Evolutionary conservation across 2,113 vertebrate genomes (phyloP), one percentile per base, ranked within the genome.

Genomic region (Ceyx margarethae): DNA sequence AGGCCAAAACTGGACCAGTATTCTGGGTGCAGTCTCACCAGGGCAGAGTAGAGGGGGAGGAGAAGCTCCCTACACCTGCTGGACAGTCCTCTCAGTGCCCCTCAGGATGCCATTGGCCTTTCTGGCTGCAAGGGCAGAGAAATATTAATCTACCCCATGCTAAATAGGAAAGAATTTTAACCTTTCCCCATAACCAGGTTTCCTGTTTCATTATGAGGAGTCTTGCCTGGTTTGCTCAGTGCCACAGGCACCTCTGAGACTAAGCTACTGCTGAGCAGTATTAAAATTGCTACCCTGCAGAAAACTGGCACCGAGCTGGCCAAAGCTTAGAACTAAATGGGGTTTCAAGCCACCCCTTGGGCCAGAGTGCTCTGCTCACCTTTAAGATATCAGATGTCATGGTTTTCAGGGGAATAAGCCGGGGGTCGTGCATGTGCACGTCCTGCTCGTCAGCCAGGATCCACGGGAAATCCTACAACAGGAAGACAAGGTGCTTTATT

Each of bases 361-460:
- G 29, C 21, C 40, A 40, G 26, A 60, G 33, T 2, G 29, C 22
- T 35, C 8, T 14, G 54, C 97, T 98, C 85, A 99, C 99, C 97
- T 99, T 99, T n/a, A 99, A 94, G 56, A 99, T 98, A 90, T 99
- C 99, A 1, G 99, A 99, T 0, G 99, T 99, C 98, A 99, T 99
- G 1, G 99, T 99, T 96, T 99, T 99, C 40, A 99, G 96, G 3
- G 99, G 99, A 76, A 99, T 99, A 7, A 99, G 98, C 82, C 98
- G 97, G 5, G 99, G 98, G 66, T 99, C 99, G 0, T 98, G 98
- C 99, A 99, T 99, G 84, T 99, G 98, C 72, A 99, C 98, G 0
- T 99, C 99, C 31, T 99, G 99, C 61, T 99, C 99, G 6, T 99
- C 99, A 18, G 99, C 99, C 0, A 99, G 98, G 90, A 99, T 99